phyloP scores from a whole-genome alignment of 2,888 invertebrate species.

The Campopleginae sp. region DNA sequence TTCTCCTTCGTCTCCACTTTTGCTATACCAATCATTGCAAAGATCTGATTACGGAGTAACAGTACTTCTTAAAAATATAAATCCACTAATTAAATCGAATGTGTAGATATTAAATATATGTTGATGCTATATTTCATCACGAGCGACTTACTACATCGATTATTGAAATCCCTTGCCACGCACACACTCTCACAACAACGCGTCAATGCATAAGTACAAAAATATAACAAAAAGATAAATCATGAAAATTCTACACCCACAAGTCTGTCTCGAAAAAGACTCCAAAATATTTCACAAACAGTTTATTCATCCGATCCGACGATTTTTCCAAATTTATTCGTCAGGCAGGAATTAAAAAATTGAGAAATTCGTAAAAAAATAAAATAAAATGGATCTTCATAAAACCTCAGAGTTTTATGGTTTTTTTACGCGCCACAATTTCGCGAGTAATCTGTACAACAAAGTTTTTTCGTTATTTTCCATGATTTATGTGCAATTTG shows the following conservation, averaged over 20 bases:
- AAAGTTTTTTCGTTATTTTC: slow-evolving; percentile 40
- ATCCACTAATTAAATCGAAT: slow-evolving; percentile 51
- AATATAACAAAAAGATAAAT: slow-evolving; percentile 3
- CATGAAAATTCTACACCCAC: slow-evolving; percentile 7
- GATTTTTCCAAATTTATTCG: slow-evolving; percentile 6
- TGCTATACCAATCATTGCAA: slow-evolving; percentile 71
- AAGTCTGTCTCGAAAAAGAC: not conserved
- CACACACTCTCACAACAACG: slow-evolving; percentile 11
- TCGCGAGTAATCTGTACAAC: not conserved
- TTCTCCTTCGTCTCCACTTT: slow-evolving; percentile 48
- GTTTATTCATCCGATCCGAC: not conserved
- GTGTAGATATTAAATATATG: slow-evolving; percentile 45
- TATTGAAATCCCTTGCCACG: slow-evolving; percentile 33
- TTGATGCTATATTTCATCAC: slow-evolving; percentile 55
- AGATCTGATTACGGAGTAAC: slow-evolving; percentile 78
- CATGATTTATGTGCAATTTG: not conserved
- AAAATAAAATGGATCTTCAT: slow-evolving; percentile 14
- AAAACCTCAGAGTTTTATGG: slow-evolving; percentile 24
- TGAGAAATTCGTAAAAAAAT: slow-evolving; percentile 13
- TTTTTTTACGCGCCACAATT: not conserved
- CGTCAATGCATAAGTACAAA: slow-evolving; percentile 30
- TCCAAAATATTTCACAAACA: not conserved
- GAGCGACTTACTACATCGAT: slow-evolving; percentile 61
- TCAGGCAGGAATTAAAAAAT: not conserved
- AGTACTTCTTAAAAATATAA: slow-evolving; percentile 63